These are phyloP conservation scores for Fabriciana adippe DNA, from an alignment of 2,888 invertebrate species.

Conservation along the genomic window DNA sequence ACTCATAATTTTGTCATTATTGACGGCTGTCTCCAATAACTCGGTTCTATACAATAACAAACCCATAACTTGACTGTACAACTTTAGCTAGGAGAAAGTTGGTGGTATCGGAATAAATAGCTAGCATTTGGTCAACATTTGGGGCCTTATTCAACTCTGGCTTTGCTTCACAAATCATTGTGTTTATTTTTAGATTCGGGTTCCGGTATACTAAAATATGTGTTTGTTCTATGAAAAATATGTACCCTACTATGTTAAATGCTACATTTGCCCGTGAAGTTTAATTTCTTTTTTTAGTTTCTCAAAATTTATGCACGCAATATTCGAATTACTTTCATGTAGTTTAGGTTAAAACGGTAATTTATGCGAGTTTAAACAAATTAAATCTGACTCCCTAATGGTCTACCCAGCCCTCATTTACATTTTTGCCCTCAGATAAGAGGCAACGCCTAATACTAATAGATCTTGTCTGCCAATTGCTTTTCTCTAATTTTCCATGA, in stretches of 20 bases:
- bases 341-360: constrained; percentile 1
- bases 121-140: constrained; percentile 6
- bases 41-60: constrained; percentile 9
- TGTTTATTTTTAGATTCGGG: neutral
- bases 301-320: neutral
- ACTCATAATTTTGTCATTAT: constrained; percentile 17
- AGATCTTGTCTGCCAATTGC: constrained; percentile 5
- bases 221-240: neutral
- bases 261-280: neutral
- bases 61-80: constrained; percentile 13
- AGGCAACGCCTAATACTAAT: constrained; percentile 15
- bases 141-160: constrained; percentile 3
- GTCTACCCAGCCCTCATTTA: constrained; percentile 16
- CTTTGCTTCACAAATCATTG: constrained; percentile 1
- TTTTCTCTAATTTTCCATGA: neutral
- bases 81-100: constrained; percentile 4
- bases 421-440: constrained; percentile 18
- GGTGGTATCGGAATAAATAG: constrained; percentile 14
- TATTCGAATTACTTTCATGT: neutral
- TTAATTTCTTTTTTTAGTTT: neutral
- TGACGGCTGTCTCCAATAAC: constrained; percentile 20
- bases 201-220: neutral
- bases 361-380: constrained; percentile 19
- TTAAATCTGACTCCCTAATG: constrained; percentile 20
- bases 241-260: neutral